phyloP scores from a whole-genome alignment of 2,113 vertebrate genomes.

The Pungitius pungitius region DNA sequence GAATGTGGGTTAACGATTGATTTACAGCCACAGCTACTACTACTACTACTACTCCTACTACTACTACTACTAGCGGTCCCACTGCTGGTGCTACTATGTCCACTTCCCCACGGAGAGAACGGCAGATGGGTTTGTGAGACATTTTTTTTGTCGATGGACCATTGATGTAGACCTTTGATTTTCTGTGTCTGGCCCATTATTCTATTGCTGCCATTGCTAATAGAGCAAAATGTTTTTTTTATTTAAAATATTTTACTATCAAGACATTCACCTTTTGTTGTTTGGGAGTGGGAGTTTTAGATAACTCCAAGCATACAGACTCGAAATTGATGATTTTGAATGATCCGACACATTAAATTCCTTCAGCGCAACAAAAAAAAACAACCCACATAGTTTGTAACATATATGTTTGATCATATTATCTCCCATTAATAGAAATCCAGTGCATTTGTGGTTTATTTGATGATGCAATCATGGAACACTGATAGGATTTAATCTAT shows the following conservation, averaged over 20 bases:
- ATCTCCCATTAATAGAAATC: neutral
- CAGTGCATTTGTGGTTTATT: neutral
- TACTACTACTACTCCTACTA: neutral
- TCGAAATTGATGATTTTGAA: too few relatives aligned
- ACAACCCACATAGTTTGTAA: neutral
- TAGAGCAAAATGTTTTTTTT: neutral
- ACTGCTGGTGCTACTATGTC: constrained; percentile 42
- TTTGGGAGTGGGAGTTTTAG: neutral
- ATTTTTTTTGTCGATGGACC: neutral
- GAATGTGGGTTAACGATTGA: constrained; percentile 32
- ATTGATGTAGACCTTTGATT: constrained; percentile 11
- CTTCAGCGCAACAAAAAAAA: neutral
- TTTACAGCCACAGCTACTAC: constrained; percentile 36
- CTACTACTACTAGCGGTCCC: constrained; percentile 36
- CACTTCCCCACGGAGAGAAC: constrained; percentile 68
- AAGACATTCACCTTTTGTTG: neutral
- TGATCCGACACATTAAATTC: neutral
- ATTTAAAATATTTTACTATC: constrained; percentile 6
- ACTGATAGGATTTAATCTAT: constrained; percentile 11
- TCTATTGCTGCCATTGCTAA: constrained; percentile 8
- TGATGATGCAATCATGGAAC: neutral
- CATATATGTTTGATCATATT: neutral
- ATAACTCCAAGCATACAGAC: neutral
- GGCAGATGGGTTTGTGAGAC: constrained; percentile 62
- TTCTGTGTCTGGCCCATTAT: constrained; percentile 29